These are phyloP conservation scores for Marasmarcha lunaedactyla DNA, from an alignment of 2,888 invertebrate species.

Conservation along the genomic window DNA sequence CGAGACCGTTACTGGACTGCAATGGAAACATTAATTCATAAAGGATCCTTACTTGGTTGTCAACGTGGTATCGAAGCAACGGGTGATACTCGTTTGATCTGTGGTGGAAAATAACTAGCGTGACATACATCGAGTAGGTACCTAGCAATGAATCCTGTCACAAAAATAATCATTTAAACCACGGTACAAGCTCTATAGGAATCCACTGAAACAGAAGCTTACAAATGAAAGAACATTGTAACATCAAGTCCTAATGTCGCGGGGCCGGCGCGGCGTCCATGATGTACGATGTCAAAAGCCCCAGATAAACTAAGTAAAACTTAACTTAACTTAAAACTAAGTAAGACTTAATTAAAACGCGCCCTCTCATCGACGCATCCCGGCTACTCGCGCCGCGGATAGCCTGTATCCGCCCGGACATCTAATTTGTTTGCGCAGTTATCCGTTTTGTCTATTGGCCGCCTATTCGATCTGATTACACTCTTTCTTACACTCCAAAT, in stretches of 20 bases:
- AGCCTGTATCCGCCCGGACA: conserved; percentile 11
- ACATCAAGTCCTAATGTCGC: not conserved
- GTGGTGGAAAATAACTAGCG: conserved; percentile 16
- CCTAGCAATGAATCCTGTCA: not conserved
- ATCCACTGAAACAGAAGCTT: not conserved
- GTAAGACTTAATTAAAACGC: conserved; percentile 35
- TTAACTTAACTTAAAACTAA: no score
- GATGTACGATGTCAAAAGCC: conserved; percentile 10
- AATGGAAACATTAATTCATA: no score
- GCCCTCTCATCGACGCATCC: conserved; percentile 14
- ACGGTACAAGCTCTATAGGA: not conserved
- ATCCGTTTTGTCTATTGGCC: not conserved
- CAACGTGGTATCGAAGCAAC: no score
- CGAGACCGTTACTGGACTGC: no score
- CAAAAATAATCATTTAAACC: not conserved
- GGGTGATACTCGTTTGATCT: no score
- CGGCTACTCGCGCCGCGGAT: not conserved
- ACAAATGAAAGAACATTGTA: not conserved
- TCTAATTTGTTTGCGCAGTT: conserved; percentile 20
- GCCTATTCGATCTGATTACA: no score
- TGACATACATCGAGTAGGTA: not conserved
- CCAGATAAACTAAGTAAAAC: conserved; percentile 25
- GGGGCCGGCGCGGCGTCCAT: no score
- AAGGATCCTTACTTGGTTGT: no score
- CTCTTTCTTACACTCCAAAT: no score